Evolutionary conservation across 2,113 vertebrate genomes (phyloP).

Genomic region (Meleagris gallopavo): DNA sequence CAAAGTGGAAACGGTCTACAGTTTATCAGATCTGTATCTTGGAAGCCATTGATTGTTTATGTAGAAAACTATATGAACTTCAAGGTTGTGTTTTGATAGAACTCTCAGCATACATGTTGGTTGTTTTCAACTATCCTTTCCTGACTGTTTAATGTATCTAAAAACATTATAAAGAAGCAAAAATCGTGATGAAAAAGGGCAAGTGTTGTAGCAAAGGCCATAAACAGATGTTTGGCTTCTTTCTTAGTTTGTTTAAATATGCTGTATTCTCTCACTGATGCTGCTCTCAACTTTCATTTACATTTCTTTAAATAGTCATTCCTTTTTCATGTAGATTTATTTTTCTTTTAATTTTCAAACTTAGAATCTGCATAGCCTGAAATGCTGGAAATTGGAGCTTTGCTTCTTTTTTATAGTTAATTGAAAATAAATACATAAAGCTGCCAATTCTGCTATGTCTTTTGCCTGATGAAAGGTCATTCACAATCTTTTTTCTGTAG

Average conservation of each 20-base stretch:
- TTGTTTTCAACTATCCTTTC: background rate
- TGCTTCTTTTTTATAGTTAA: constrained; percentile 29
- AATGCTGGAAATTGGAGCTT: background rate
- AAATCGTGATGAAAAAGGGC: background rate
- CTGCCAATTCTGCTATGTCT: constrained; percentile 32
- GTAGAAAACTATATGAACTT: background rate
- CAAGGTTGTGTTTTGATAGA: too few relatives aligned
- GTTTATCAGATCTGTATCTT: background rate
- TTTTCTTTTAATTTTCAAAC: background rate
- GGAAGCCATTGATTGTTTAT: background rate
- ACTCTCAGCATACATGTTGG: background rate
- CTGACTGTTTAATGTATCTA: background rate
- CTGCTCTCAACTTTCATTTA: background rate
- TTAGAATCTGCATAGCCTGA: background rate
- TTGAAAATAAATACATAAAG: constrained; percentile 66
- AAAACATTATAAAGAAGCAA: background rate
- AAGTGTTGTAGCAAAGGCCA: background rate
- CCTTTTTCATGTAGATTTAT: background rate
- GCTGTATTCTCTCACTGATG: background rate
- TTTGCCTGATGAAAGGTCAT: constrained; percentile 72
- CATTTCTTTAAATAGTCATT: background rate
- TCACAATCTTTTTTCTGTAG: constrained; percentile 61
- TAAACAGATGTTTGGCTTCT: background rate
- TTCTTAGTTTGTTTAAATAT: background rate
- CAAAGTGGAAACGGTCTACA: background rate